Evolutionary conservation across 2,113 vertebrate genomes (phyloP).

Genomic region (Abramis brama): DNA sequence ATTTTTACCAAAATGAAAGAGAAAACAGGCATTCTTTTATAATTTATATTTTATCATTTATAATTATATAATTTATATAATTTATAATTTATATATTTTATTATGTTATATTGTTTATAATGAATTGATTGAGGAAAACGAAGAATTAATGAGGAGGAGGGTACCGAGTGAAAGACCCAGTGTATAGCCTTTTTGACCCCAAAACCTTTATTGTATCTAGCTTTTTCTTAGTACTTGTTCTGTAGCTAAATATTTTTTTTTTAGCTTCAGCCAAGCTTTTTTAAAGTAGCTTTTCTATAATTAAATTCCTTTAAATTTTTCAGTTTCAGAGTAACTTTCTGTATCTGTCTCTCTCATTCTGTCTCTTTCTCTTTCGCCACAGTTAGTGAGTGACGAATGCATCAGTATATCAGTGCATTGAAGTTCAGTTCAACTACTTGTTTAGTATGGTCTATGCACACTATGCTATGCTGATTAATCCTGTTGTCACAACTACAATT

Average conservation of each 20-base stretch:
- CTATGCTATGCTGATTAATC: neutral
- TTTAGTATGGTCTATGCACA: neutral
- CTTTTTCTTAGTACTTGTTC: neutral
- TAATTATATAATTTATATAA: too few relatives aligned
- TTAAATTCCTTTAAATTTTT: slow-evolving; percentile 2
- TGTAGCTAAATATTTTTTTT: neutral
- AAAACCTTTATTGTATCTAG: too few relatives aligned
- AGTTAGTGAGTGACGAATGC: neutral
- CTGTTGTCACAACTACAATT: neutral
- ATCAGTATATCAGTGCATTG: neutral
- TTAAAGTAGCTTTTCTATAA: neutral
- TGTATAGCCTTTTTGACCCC: too few relatives aligned
- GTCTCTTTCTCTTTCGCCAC: neutral
- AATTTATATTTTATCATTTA: too few relatives aligned
- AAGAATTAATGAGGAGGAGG: too few relatives aligned
- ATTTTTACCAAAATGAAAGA: too few relatives aligned
- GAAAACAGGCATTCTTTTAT: too few relatives aligned
- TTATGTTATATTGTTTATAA: too few relatives aligned
- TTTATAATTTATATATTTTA: too few relatives aligned
- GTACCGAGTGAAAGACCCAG: too few relatives aligned
- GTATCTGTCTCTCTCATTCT: neutral
- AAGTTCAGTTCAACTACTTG: neutral
- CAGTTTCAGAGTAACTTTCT: neutral
- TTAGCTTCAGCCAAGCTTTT: neutral
- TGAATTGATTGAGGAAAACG: too few relatives aligned